A percentile compares a stretch with the other conserved stretches of the same genome.
These are phyloP conservation scores for Listronotus oregonensis DNA, from an alignment of 1,140 invertebrate species.

Conservation along the genomic window DNA sequence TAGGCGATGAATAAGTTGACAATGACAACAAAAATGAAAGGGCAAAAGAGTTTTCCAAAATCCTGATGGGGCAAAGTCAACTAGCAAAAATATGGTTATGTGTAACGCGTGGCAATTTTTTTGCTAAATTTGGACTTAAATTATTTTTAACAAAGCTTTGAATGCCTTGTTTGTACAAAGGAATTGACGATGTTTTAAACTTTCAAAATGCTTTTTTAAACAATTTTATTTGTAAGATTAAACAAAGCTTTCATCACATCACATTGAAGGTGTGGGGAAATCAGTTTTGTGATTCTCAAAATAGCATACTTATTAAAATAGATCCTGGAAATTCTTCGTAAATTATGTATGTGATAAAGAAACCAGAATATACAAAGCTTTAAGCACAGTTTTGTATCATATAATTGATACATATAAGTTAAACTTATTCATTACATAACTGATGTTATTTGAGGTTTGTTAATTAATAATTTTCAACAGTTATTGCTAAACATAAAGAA, in stretches of 20 bases:
- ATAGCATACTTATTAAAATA: slow-evolving; percentile 15
- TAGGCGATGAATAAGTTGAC: too few species aligned
- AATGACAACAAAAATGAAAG: background rate
- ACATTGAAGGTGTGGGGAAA: slow-evolving; percentile 2
- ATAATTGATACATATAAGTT: background rate
- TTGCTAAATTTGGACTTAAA: background rate
- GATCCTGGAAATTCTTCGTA: slow-evolving; percentile 9
- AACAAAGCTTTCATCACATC: too few species aligned
- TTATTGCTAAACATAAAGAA: too few species aligned
- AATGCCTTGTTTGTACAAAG: too few species aligned
- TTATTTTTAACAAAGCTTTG: background rate
- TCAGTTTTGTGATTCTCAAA: slow-evolving; percentile 3
- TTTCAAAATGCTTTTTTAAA: background rate
- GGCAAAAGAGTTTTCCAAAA: background rate
- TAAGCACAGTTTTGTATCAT: background rate
- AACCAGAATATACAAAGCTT: too few species aligned
- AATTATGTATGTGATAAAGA: too few species aligned
- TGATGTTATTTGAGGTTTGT: too few species aligned
- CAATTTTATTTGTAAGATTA: too few species aligned
- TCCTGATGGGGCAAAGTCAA: slow-evolving; percentile 18
- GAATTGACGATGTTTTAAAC: too few species aligned
- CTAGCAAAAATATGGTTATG: slow-evolving; percentile 23
- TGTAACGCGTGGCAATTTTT: slow-evolving; percentile 11
- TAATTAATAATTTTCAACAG: too few species aligned
- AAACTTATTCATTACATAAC: background rate